Conservation (phyloP, 2,888 invertebrate genomes). For the Unio delphinus region DNA sequence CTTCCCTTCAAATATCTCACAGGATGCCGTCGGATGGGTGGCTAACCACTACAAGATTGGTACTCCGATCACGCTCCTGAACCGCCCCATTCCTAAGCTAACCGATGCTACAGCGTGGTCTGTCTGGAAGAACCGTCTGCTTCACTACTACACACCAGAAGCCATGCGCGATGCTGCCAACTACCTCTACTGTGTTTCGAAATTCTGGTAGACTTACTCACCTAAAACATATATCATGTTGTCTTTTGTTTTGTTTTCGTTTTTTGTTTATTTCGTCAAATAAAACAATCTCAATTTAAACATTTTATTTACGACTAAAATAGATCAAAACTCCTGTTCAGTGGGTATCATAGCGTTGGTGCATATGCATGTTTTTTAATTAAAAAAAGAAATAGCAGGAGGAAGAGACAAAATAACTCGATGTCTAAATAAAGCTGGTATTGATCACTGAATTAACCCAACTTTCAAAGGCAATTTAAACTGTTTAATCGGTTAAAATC, state of each 20-base stretch:
- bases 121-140: slow-evolving; percentile 54
- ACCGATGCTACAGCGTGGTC: slow-evolving; percentile 48
- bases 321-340: too few relatives aligned
- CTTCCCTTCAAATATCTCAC: background rate
- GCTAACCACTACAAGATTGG: slow-evolving; percentile 58
- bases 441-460: too few relatives aligned
- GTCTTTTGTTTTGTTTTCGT: too few relatives aligned
- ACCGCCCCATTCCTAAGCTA: slow-evolving; percentile 59
- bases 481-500: too few relatives aligned
- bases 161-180: slow-evolving; percentile 53
- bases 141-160: slow-evolving; percentile 56
- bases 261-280: background rate
- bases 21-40: slow-evolving; percentile 50
- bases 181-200: slow-evolving; percentile 52
- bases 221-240: too few relatives aligned
- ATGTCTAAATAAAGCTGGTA: too few relatives aligned
- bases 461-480: too few relatives aligned
- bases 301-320: too few relatives aligned
- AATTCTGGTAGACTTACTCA: slow-evolving; percentile 21
- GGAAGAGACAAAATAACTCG: background rate
- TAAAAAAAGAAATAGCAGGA: background rate
- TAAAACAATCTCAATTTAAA: too few relatives aligned
- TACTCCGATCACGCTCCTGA: slow-evolving; percentile 60
- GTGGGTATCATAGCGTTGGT: too few relatives aligned
- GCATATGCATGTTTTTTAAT: too few relatives aligned